Base-by-base conservation (phyloP, 2,113 vertebrate species). In the Colinus virginianus region DNA sequence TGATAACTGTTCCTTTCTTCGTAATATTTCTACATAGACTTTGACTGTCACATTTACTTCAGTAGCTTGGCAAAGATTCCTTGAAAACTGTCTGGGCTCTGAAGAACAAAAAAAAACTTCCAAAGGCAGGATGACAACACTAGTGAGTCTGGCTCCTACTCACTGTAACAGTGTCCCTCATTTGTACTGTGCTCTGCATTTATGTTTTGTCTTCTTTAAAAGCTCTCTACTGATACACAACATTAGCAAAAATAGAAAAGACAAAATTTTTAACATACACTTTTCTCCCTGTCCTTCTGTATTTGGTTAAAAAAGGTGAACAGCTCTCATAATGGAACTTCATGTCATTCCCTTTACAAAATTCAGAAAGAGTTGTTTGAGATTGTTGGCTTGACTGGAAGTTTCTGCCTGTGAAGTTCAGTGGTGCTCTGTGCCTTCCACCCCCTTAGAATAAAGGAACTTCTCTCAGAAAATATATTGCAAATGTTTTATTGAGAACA, bases 1-100 rank as follows among this genome's bases (percentile, higher is more conserved):
- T 96, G 96, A 97, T 94, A 94, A 97, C 93, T 87, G 78, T 78
- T 92, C 96, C 83, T 94, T 79, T 96, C 84, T 94, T 94, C 74
- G 36, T 84, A 95, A 78, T 90, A 80, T 94, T 97, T 95, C 94
- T 82, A 61, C 22, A 90, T 94, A 91, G 94, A 79, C 83, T 94
- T 95, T 94, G 93, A 95, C 61, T 93, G 95, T 90, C 91, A 95
- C 96, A 88, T 40, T 40, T 40, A 40, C 75, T 93, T 88, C 62
- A 68, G 88, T 68, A 91, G 56, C 64, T 83, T 88, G 76, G 89
- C 28, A 0, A 96, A 74, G 76, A 74, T 82, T 91, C 89, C 62
- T 18, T 72, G 87, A 92, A 95, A 76, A 87, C 45, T 81, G 43
- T 82, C 80, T 78, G 22, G 56, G 28, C 85, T 84, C 22, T 48